phyloP scores from a whole-genome alignment of 2,888 invertebrate genomes.

The Tetranychus truncatus region DNA sequence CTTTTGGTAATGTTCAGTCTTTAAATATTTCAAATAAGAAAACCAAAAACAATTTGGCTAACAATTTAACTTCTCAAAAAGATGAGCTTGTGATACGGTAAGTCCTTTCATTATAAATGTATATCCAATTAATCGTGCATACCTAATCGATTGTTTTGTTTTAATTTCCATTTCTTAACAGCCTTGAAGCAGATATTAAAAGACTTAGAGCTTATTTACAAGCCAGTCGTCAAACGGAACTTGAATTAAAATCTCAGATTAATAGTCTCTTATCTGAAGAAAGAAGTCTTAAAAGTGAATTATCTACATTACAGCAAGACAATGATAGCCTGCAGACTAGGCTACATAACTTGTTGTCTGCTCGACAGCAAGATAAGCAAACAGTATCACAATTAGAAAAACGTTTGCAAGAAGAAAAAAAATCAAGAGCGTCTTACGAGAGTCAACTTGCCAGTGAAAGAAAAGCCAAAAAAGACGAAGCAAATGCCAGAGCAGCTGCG shows the following conservation, averaged over 20 bases:
- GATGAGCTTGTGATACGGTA: conserved; percentile 41
- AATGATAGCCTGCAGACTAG: conserved; percentile 70
- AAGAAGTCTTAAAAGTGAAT: conserved; percentile 48
- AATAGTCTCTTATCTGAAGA: conserved; percentile 46
- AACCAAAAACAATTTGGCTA: conserved; percentile 33
- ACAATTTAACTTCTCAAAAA: conserved; percentile 30
- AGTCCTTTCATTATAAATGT: not conserved
- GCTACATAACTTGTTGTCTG: conserved; percentile 51
- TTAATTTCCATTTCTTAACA: not conserved
- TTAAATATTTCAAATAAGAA: conserved; percentile 9
- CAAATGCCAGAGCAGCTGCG: conserved; percentile 31
- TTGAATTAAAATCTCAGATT: conserved; percentile 51
- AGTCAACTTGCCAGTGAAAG: conserved; percentile 52
- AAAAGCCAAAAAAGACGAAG: conserved; percentile 46
- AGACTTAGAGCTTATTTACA: conserved; percentile 53
- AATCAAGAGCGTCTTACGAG: conserved; percentile 52
- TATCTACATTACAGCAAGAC: conserved; percentile 59
- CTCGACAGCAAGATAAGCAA: conserved; percentile 58
- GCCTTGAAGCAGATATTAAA: conserved; percentile 45
- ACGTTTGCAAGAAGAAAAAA: conserved; percentile 63
- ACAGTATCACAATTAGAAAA: conserved; percentile 54
- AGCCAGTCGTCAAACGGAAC: conserved; percentile 49
- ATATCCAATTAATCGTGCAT: not conserved
- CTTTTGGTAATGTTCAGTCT: not conserved
- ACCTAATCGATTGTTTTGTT: not conserved